These are phyloP conservation scores for Denticeps clupeoides DNA, from an alignment of 2,797 vertebrate species.

Conservation along the genomic window DNA sequence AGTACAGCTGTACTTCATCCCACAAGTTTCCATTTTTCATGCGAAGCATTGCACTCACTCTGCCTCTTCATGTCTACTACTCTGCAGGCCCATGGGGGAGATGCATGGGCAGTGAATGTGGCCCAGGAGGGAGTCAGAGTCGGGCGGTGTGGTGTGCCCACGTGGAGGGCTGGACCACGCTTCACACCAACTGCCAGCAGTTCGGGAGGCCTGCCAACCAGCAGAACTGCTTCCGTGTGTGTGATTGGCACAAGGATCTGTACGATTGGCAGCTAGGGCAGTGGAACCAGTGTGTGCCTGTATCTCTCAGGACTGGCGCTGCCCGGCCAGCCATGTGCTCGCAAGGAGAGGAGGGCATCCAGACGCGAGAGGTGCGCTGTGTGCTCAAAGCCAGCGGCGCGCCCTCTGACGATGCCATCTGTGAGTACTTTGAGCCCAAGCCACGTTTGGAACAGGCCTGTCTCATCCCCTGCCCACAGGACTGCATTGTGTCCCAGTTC, in stretches of 20 bases:
- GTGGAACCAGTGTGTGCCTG: slow-evolving; percentile 79
- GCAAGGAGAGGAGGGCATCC: slow-evolving; percentile 84
- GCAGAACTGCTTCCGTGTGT: slow-evolving; percentile 88
- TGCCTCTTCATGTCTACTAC: too few relatives aligned
- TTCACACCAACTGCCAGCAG: slow-evolving; percentile 87
- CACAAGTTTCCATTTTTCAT: too few relatives aligned
- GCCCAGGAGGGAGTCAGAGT: slow-evolving; percentile 87
- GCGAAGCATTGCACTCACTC: too few relatives aligned
- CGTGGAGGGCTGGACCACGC: slow-evolving; percentile 87
- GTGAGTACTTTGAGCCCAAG: slow-evolving; percentile 91
- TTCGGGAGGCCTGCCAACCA: slow-evolving; percentile 76
- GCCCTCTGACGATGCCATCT: slow-evolving; percentile 78
- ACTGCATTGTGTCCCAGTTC: slow-evolving; percentile 85
- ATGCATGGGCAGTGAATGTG: slow-evolving; percentile 97
- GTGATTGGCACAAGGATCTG: slow-evolving; percentile 93
- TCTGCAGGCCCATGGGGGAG: slow-evolving; percentile 86
- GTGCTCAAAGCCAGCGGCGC: slow-evolving; percentile 66
- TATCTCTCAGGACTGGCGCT: slow-evolving; percentile 62
- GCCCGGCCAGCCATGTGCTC: slow-evolving; percentile 56
- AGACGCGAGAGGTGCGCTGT: slow-evolving; percentile 79
- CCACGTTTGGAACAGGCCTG: slow-evolving; percentile 91
- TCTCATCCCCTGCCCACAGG: slow-evolving; percentile 86
- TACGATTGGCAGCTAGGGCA: slow-evolving; percentile 82
- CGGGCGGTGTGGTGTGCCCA: slow-evolving; percentile 94
- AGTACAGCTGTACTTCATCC: too few relatives aligned